Conservation (phyloP, 1,140 invertebrate species). For the Heliconius hewitsoni region DNA sequence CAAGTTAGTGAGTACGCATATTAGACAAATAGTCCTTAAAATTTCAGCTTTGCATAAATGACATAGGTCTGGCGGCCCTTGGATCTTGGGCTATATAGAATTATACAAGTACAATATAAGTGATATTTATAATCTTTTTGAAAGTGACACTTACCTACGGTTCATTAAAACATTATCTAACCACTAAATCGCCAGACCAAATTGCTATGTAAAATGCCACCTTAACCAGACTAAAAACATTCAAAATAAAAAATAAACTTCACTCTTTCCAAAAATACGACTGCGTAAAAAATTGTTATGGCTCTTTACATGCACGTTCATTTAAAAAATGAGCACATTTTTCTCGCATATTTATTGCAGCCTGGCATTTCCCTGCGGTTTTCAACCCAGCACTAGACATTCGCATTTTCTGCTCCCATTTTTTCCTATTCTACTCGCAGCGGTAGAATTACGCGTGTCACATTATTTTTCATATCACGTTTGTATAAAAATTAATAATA, state of each 20-base stretch:
- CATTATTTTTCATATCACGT: not conserved
- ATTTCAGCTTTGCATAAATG: too few species aligned
- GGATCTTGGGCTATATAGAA: too few species aligned
- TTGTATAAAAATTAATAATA: not conserved
- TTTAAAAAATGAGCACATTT: conserved; percentile 26
- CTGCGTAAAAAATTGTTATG: not conserved
- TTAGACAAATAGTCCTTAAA: too few species aligned
- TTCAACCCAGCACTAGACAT: not conserved
- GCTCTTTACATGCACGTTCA: not conserved
- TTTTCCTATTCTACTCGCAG: conserved; percentile 1
- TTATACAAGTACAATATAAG: too few species aligned
- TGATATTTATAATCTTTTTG: too few species aligned
- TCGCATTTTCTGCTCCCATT: conserved; percentile 13
- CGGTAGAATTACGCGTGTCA: conserved; percentile 11
- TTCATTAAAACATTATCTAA: too few species aligned
- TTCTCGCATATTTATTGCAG: conserved; percentile 21
- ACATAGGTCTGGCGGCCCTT: too few species aligned
- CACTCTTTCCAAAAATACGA: not conserved
- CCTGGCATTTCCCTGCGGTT: conserved; percentile 11
- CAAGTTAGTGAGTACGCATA: too few species aligned
- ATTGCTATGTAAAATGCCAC: too few species aligned
- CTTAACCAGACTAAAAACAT: too few species aligned
- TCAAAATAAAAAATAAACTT: not conserved
- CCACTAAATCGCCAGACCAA: too few species aligned
- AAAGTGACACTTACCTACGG: too few species aligned